These are phyloP conservation scores for Strongylocentrotus purpuratus DNA, from an alignment of 35 echinoderm and acorn worm genomes.

Conservation along the genomic window DNA sequence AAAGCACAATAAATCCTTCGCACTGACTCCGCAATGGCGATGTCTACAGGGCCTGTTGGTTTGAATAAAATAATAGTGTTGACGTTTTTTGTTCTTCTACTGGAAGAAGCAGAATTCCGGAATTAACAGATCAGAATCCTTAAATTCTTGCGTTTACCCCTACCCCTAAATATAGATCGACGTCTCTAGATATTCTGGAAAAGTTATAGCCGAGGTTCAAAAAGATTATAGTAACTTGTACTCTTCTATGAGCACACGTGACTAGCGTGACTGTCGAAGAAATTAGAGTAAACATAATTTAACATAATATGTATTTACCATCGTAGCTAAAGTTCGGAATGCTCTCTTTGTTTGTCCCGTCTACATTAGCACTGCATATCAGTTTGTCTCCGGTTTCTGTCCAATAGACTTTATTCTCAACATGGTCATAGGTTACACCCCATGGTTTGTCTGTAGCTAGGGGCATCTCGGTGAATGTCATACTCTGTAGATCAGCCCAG, in stretches of 20 bases:
- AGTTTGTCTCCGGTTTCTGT: neutral
- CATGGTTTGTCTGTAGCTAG: neutral
- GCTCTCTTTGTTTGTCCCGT: neutral
- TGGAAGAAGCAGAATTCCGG: too few species aligned
- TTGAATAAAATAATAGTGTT: neutral
- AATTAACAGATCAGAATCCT: too few species aligned
- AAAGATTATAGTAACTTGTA: too few species aligned
- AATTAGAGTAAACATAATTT: too few species aligned
- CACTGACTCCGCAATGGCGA: neutral
- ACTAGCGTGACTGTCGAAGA: too few species aligned
- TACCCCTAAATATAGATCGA: too few species aligned
- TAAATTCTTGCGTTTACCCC: too few species aligned
- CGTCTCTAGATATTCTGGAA: too few species aligned
- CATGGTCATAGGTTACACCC: neutral
- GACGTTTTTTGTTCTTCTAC: too few species aligned
- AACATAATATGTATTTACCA: neutral
- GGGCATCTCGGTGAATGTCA: neutral
- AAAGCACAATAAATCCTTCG: neutral
- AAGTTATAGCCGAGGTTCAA: too few species aligned
- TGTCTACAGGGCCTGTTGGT: neutral
- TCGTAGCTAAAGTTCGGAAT: neutral
- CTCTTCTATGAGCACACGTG: too few species aligned
- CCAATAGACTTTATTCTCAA: neutral
- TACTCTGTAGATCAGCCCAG: neutral
- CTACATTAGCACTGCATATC: neutral